Conservation (phyloP, 2,113 vertebrate genomes). For the Rhinopomastus cyanomelas region DNA sequence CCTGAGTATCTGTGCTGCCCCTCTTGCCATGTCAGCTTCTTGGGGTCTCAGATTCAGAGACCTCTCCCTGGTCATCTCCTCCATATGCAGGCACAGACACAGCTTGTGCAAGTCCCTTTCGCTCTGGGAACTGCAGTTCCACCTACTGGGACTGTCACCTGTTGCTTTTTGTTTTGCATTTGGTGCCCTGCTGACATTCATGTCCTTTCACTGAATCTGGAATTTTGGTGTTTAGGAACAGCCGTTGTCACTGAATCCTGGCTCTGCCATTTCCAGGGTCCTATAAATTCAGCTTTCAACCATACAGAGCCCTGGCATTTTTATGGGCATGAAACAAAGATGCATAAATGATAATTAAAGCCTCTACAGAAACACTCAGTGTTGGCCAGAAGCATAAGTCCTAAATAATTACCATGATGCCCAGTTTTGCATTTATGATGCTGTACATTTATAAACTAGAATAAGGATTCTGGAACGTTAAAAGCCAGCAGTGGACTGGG, state of each 20-base stretch:
- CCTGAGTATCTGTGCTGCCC: neutral
- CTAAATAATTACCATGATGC: conserved; percentile 43
- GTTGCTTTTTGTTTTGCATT: neutral
- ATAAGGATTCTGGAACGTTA: neutral
- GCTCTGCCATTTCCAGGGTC: neutral
- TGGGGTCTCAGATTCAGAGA: neutral
- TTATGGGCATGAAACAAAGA: neutral
- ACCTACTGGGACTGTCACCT: neutral
- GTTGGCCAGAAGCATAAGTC: neutral
- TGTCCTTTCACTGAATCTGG: neutral
- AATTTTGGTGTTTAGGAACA: neutral
- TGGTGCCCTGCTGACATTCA: neutral
- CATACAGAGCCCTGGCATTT: neutral
- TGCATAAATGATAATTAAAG: conserved; percentile 38
- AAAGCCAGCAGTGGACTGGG: neutral
- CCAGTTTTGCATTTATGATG: neutral
- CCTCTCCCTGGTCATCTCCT: rapidly evolving
- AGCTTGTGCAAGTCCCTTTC: neutral
- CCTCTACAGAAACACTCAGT: neutral
- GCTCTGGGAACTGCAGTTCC: neutral
- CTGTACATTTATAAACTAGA: conserved; percentile 8
- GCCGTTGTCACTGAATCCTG: neutral
- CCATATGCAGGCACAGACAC: rapidly evolving
- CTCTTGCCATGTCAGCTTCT: rapidly evolving
- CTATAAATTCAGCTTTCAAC: conserved; percentile 41